phyloP scores from a whole-genome alignment of 2,888 invertebrate species.

The Apamea sordens region DNA sequence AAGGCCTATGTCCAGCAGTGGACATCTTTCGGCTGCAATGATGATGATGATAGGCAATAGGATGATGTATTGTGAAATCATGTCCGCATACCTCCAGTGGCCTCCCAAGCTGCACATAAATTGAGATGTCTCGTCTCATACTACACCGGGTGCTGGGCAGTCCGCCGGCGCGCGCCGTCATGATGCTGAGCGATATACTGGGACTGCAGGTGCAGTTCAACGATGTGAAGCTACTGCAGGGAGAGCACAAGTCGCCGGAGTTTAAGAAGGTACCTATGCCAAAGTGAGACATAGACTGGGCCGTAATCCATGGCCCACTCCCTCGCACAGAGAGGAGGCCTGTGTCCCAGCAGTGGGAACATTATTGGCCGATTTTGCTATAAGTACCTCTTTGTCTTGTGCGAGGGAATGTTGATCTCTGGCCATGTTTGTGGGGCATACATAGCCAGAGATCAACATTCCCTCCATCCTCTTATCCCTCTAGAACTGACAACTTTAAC shows the following conservation, averaged over 20 bases:
- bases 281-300: too few species aligned
- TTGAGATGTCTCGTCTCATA: slow-evolving; percentile 69
- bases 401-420: too few species aligned
- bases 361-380: too few species aligned
- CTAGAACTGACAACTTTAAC: background rate
- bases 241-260: slow-evolving; percentile 70
- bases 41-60: too few species aligned
- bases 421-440: background rate
- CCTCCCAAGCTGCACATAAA: background rate
- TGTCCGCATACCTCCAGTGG: background rate
- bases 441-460: background rate
- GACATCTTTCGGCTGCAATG: too few species aligned
- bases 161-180: slow-evolving; percentile 74
- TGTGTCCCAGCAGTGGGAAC: too few species aligned
- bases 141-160: slow-evolving; percentile 72
- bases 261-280: slow-evolving; percentile 68
- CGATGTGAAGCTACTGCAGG: slow-evolving; percentile 69
- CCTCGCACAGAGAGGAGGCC: too few species aligned
- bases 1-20: too few species aligned
- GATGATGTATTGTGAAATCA: background rate
- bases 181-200: slow-evolving; percentile 73
- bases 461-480: background rate
- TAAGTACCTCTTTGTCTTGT: background rate
- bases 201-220: slow-evolving; percentile 67
- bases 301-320: too few species aligned